These are phyloP conservation scores for Lasioglossum zephyrum DNA, from an alignment of 2,888 invertebrate species.

Conservation along the genomic window DNA sequence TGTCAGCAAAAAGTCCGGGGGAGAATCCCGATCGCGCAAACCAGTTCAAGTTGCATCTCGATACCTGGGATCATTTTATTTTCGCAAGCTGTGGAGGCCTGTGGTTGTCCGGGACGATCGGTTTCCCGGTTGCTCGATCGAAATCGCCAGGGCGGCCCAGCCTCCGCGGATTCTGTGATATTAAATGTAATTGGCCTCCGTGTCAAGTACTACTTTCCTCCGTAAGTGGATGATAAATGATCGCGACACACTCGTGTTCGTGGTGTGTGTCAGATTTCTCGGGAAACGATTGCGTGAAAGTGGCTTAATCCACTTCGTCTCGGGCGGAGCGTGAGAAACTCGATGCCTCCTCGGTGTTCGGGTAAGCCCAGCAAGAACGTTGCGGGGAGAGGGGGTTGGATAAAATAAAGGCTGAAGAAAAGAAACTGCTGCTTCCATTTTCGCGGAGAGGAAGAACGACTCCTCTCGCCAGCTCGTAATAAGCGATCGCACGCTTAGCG, in stretches of 20 bases:
- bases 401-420: background rate
- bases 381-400: background rate
- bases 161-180: slow-evolving; percentile 33
- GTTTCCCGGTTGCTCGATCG: slow-evolving; percentile 31
- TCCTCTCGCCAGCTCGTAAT: slow-evolving; percentile 25
- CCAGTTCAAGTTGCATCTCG: background rate
- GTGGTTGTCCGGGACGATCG: slow-evolving; percentile 5
- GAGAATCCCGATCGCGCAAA: background rate
- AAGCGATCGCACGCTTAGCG: slow-evolving; percentile 35
- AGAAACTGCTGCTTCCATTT: slow-evolving; percentile 24
- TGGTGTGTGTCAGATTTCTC: slow-evolving; percentile 36
- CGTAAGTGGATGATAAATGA: slow-evolving; percentile 49
- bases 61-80: background rate
- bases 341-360: background rate
- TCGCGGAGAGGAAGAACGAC: background rate
- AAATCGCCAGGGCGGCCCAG: background rate
- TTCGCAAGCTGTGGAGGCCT: background rate
- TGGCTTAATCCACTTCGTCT: background rate
- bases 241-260: background rate
- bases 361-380: background rate
- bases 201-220: slow-evolving; percentile 61
- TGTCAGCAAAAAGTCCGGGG: background rate
- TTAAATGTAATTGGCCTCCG: slow-evolving; percentile 59
- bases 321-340: slow-evolving; percentile 27
- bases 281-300: slow-evolving; percentile 40